Percentiles rank a stretch among this genome's conserved stretches.
phyloP scores from a whole-genome alignment of 2,113 vertebrate species.

The Promerops cafer region DNA sequence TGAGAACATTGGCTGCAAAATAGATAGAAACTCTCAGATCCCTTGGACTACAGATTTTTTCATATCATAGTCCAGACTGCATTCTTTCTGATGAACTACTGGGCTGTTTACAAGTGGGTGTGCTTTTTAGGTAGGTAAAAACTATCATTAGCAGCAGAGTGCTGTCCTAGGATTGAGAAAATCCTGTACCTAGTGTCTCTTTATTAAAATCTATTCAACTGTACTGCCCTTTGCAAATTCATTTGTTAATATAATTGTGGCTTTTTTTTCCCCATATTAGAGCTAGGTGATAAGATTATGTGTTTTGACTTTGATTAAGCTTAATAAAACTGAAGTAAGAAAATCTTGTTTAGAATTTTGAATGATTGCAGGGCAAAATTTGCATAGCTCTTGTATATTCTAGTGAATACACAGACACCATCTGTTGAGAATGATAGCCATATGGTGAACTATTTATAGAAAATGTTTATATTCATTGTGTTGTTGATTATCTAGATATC shows the following conservation, averaged over 20 bases:
- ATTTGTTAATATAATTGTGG: not conserved
- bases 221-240: not conserved
- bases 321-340: not conserved
- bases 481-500: conserved; percentile 76
- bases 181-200: not conserved
- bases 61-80: not conserved
- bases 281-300: not conserved
- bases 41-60: not conserved
- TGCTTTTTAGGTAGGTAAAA: not conserved
- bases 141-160: not conserved
- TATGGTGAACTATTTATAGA: conserved; percentile 83
- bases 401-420: conserved; percentile 84
- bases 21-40: not conserved
- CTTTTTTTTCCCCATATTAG: not conserved
- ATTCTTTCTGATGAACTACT: not conserved
- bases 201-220: not conserved
- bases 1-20: not conserved
- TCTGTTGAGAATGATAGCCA: conserved; percentile 82
- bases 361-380: conserved; percentile 46
- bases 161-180: not conserved
- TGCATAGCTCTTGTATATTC: conserved; percentile 67
- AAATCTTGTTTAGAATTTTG: conserved; percentile 4
- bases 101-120: not conserved
- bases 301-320: not conserved
- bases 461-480: conserved; percentile 79